Percentiles rank a stretch among this genome's conserved stretches.
Conservation (phyloP, 1,140 invertebrate species). For the Sinonovacula constricta region DNA sequence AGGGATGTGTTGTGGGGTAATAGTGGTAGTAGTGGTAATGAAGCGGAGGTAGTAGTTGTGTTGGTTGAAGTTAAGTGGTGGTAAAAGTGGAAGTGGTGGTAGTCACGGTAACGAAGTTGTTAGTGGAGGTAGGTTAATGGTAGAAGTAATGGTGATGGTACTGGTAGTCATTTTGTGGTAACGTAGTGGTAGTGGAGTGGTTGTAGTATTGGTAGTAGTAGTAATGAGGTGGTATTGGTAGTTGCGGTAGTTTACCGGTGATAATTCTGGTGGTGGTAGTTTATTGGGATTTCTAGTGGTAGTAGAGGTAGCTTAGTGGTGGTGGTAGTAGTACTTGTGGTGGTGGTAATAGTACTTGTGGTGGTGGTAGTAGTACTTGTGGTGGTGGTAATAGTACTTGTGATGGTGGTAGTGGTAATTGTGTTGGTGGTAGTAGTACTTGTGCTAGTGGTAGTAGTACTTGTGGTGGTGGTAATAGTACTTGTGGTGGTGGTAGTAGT, state of each 20-base stretch:
- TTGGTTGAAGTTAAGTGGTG: too few species aligned
- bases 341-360: constrained; percentile 27
- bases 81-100: too few species aligned
- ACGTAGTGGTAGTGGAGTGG: constrained; percentile 14
- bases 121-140: too few species aligned
- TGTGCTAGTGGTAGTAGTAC: constrained; percentile 22
- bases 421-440: constrained; percentile 30
- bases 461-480: constrained; percentile 27
- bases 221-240: constrained; percentile 25
- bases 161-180: constrained; percentile 2
- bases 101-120: too few species aligned
- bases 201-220: constrained; percentile 2
- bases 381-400: constrained; percentile 38
- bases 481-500: constrained; percentile 32
- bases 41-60: too few species aligned
- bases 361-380: constrained; percentile 34
- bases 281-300: neutral
- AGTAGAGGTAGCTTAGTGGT: constrained; percentile 9
- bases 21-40: too few species aligned
- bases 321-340: neutral
- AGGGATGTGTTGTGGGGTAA: too few species aligned
- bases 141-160: constrained; percentile 23
- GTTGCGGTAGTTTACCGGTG: constrained; percentile 10
- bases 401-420: constrained; percentile 30
- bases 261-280: constrained; percentile 32